Percentiles rank a stretch among this genome's conserved stretches.
These are phyloP conservation scores for Gastracanthus pulcherrimus DNA, from an alignment of 2,888 invertebrate genomes.

Conservation along the genomic window DNA sequence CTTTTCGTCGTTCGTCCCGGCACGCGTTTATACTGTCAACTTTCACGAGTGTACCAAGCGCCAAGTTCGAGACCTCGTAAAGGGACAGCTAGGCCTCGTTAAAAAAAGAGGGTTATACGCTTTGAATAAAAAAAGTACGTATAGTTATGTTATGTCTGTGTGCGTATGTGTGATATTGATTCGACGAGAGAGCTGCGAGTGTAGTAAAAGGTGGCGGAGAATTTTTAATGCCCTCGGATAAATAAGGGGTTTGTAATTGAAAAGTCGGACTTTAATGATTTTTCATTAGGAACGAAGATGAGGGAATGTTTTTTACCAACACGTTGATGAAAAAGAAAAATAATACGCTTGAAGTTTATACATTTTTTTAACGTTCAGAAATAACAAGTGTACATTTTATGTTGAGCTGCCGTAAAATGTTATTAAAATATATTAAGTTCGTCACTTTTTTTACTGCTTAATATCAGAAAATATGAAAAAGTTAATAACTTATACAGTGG, in stretches of 20 bases:
- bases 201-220: background rate
- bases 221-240: background rate
- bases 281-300: background rate
- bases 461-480: no score
- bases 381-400: background rate
- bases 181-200: no score
- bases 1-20: background rate
- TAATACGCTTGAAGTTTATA: background rate
- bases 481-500: no score
- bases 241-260: background rate
- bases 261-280: background rate
- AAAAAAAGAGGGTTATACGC: background rate
- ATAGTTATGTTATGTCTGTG: no score
- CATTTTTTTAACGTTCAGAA: background rate
- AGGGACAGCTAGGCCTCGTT: background rate
- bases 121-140: background rate
- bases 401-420: background rate
- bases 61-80: background rate
- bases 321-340: background rate
- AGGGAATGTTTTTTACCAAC: background rate
- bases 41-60: background rate
- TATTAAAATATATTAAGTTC: background rate
- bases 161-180: background rate
- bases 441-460: no score
- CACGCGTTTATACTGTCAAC: no score